phyloP scores from a whole-genome alignment of 2,797 vertebrate species.

The Phrynocephalus forsythii region DNA sequence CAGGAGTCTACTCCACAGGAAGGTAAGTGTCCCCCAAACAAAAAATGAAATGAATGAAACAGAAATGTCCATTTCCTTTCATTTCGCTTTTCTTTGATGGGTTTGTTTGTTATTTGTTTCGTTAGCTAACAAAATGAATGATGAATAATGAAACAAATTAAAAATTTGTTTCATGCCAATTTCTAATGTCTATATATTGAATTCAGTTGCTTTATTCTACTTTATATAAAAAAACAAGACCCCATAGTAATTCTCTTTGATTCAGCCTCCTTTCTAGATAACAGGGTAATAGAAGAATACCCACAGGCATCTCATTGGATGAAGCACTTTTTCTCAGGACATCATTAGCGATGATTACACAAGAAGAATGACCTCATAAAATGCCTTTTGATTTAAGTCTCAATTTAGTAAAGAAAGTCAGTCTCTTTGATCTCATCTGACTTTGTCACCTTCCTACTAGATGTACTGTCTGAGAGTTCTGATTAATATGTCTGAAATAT shows the following conservation, averaged over 20 bases:
- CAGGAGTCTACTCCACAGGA: too few relatives aligned
- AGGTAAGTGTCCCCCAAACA: too few relatives aligned
- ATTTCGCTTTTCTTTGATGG: too few relatives aligned
- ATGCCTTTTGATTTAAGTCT: background rate
- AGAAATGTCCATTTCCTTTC: too few relatives aligned
- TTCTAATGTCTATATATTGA: too few relatives aligned
- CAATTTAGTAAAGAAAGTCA: conserved; percentile 27
- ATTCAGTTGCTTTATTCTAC: too few relatives aligned
- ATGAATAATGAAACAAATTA: too few relatives aligned
- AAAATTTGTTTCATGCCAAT: too few relatives aligned
- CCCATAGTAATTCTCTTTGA: conserved; percentile 7
- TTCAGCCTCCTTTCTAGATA: background rate
- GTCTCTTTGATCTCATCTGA: conserved; percentile 10
- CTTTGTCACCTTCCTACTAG: conserved; percentile 7
- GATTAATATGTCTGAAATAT: conserved; percentile 33
- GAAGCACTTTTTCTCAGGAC: conserved; percentile 13
- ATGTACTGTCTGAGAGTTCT: conserved; percentile 17
- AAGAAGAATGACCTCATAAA: conserved; percentile 34
- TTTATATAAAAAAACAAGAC: background rate
- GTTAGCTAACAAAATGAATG: too few relatives aligned
- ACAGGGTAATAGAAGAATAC: conserved; percentile 2
- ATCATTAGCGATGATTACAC: background rate
- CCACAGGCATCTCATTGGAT: background rate
- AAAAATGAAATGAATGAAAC: too few relatives aligned
- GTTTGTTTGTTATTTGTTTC: too few relatives aligned